Conservation (phyloP, 2,888 invertebrate genomes). For the Conops quadrifasciatus region DNA sequence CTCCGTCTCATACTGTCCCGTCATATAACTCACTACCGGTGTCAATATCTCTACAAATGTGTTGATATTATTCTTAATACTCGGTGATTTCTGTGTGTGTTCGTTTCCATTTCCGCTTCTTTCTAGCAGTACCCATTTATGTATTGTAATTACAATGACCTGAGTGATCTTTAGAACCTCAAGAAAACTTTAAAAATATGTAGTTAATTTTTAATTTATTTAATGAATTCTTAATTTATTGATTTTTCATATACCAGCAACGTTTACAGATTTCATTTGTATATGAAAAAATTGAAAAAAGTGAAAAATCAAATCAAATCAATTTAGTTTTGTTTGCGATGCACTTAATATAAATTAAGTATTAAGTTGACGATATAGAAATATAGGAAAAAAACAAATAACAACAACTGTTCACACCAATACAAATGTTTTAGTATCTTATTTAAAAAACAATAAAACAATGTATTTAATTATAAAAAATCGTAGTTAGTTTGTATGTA, state of each 20-base stretch:
- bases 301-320: no score
- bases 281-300: no score
- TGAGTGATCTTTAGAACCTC: neutral
- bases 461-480: neutral
- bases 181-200: neutral
- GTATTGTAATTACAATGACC: neutral
- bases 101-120: neutral
- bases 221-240: constrained; percentile 9
- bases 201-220: constrained; percentile 10
- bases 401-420: no score
- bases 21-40: neutral
- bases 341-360: no score
- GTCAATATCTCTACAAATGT: neutral
- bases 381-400: no score
- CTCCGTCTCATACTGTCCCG: neutral
- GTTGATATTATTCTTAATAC: neutral
- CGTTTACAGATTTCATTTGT: no score
- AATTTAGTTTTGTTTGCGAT: no score
- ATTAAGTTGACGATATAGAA: no score
- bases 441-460: no score
- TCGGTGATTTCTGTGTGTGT: neutral
- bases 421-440: no score
- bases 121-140: neutral
- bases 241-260: no score
- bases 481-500: neutral